Conservation (phyloP, 2,797 vertebrate species). For the Valencia hispanica region DNA sequence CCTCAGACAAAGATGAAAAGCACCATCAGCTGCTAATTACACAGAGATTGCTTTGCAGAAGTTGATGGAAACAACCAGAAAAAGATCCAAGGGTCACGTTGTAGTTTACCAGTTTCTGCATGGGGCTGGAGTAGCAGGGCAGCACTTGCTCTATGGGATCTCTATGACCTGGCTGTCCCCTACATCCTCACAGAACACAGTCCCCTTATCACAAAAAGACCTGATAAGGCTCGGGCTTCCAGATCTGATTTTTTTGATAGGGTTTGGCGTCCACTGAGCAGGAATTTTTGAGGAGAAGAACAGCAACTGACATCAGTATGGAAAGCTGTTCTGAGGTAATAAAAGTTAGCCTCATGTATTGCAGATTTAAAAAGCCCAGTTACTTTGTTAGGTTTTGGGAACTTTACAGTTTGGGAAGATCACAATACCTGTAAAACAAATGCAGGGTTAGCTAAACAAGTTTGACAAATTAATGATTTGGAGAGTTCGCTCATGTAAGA, state of each 20-base stretch:
- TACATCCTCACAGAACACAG: slow-evolving; percentile 60
- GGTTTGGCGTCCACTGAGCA: slow-evolving; percentile 41
- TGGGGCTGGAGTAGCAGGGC: slow-evolving; percentile 43
- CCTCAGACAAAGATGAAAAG: slow-evolving; percentile 29
- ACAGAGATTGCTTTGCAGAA: not conserved
- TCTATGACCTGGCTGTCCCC: slow-evolving; percentile 38
- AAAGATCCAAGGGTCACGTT: slow-evolving; percentile 5
- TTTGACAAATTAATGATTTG: not conserved
- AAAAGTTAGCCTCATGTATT: not conserved
- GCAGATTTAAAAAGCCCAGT: not conserved
- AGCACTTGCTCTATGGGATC: slow-evolving; percentile 59
- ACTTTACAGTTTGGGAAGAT: not conserved
- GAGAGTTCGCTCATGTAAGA: not conserved
- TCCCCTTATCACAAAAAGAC: slow-evolving; percentile 55
- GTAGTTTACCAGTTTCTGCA: slow-evolving; percentile 50
- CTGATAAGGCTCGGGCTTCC: slow-evolving; percentile 52
- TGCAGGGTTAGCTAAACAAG: not conserved
- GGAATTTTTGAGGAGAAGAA: slow-evolving; percentile 53
- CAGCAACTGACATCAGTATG: slow-evolving; percentile 34
- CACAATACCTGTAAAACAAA: not conserved
- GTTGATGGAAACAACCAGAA: not conserved
- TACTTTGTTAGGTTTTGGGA: not conserved
- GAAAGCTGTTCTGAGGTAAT: not conserved
- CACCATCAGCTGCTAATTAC: slow-evolving; percentile 4
- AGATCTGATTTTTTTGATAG: slow-evolving; percentile 60